Base-by-base conservation (phyloP, 2,888 invertebrate species). In the Trimorus sp. region DNA sequence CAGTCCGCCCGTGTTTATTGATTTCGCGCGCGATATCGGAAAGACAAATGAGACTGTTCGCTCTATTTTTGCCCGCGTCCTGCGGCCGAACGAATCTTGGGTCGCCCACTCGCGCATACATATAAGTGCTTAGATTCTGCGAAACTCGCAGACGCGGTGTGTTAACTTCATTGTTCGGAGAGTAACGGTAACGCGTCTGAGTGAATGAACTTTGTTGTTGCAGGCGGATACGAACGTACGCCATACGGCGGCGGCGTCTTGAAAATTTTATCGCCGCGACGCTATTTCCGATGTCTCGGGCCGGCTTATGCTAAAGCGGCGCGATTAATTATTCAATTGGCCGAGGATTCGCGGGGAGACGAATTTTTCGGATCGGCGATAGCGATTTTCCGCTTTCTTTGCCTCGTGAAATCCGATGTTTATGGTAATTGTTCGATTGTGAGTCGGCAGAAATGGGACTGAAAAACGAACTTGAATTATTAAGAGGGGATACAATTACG, bases 131-230 rank as follows among this genome's bases (percentile, higher is more conserved):
- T 78, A 78, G 68, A 56, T 68, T 79, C 73, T 49, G 53, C 54
- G 62, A 73, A 79, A 60, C 54, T 59, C 71, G 60, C 42, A 71
- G 65, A 66, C 66, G 48, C 54, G 42, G 45, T 62, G 62, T 53
- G 79, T 65, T 79, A 60, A 49, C 73, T 79, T 62, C 36, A 79
- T 79, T 73, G 79, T 79, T 79, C 62, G 60, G 40, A 49, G 37
- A 62, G 56, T 79, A 73, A 79, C 79, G 71, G 79, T 60, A 79
- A 73, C 71, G 62, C 38, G 79, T 73, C 51, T 68, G 60, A 73
- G 73, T 62, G 79, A 73, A 66, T 51, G 68, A 66, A 68, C 73
- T 68, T 73, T 73, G 79, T 71, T 71, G 71, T 60, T 71, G 48
- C 70, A 53, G 26, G 45, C 38, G 70, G n/a, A 65, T 59, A 65